Evolutionary conservation across 1,140 invertebrate genomes (phyloP), one percentile per base, ranked within the genome.

Genomic region (Musca vetustissima): DNA sequence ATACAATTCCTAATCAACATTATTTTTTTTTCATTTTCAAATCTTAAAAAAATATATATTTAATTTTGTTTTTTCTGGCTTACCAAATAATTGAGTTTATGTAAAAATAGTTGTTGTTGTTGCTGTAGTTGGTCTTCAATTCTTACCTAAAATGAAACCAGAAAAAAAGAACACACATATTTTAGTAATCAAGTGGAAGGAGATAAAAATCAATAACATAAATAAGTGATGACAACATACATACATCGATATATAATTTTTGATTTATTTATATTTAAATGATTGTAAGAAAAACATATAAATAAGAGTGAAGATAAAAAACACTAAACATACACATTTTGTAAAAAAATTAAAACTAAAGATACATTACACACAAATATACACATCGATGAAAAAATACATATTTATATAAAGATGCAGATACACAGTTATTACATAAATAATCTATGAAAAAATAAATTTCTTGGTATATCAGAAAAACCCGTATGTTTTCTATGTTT

Each of bases 21-120:
- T n/a, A n/a, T n/a, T n/a, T n/a, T n/a, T n/a, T n/a, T n/a, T n/a
- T n/a, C n/a, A n/a, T n/a, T n/a, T n/a, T n/a, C n/a, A n/a, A n/a
- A n/a, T n/a, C 36, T 43, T 43, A 36, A 25, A 22, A 28, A 32
- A 13, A n/a, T n/a, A n/a, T n/a, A n/a, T n/a, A n/a, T n/a, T n/a
- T 21, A 68, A 49, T 68, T 22, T 64, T 17, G 36, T 43, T n/a
- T n/a, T n/a, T n/a, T n/a, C 6, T 65, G n/a, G 76, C 79, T 81
- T 81, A 81, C 79, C 79, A 80, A 76, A 79, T 78, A 73, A 75
- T 81, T 79, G 52, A 79, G 72, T 71, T 79, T 81, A 78, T 77
- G 80, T 25, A 81, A 71, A 75, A 74, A 13, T 43, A 32, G 28
- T 32, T 32, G 28, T 32, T 32, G 28, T n/a, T n/a, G n/a, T 32